Evolutionary conservation across 1,140 invertebrate genomes (phyloP).

Genomic region (Zeugodacus cucurbitae): DNA sequence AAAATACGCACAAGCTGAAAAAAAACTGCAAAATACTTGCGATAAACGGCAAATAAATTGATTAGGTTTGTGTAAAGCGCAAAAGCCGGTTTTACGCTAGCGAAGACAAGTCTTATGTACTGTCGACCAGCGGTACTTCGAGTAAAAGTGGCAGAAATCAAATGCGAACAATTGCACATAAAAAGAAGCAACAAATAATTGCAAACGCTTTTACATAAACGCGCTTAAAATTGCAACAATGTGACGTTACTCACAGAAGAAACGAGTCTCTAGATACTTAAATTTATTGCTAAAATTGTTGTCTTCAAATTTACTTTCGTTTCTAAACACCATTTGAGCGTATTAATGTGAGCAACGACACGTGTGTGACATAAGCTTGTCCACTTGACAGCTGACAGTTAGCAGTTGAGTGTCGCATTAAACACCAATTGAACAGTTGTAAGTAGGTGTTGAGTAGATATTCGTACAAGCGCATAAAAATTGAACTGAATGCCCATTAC

Average conservation of each 20-base stretch:
- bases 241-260: background rate
- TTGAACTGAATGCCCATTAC: too few species aligned
- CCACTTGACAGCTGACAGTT: background rate
- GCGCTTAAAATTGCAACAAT: background rate
- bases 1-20: background rate
- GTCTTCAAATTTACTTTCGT: conserved; percentile 3
- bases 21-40: background rate
- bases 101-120: background rate
- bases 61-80: background rate
- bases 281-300: background rate
- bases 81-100: conserved; percentile 12
- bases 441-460: background rate
- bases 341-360: background rate
- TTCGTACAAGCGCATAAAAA: background rate
- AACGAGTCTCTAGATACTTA: background rate
- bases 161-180: background rate
- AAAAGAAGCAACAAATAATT: background rate
- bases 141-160: background rate
- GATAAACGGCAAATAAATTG: conserved; percentile 16
- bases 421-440: background rate
- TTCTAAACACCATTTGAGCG: background rate
- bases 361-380: conserved; percentile 17
- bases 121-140: background rate
- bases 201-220: conserved; percentile 15
- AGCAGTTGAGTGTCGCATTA: background rate